Evolutionary conservation across 1,140 invertebrate genomes (phyloP).

Genomic region (Stegodyphus dumicola): DNA sequence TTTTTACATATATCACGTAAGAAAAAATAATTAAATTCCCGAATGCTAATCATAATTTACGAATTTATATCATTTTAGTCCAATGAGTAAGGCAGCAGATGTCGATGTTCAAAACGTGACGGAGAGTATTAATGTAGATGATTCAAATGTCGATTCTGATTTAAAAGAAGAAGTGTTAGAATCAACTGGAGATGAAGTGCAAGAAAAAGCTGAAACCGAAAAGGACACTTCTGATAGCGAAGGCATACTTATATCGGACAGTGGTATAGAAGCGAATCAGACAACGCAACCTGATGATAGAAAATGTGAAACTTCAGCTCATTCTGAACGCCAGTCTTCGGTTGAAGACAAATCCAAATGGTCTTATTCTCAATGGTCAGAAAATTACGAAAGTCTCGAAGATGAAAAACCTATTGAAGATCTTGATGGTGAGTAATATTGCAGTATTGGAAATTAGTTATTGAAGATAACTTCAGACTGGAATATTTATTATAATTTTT

Average conservation of each 20-base stretch:
- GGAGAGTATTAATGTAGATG: background rate
- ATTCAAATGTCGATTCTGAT: background rate
- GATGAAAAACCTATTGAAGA: constrained; percentile 34
- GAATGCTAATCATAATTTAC: background rate
- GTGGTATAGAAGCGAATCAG: background rate
- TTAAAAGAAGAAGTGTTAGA: background rate
- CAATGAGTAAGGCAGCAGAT: background rate
- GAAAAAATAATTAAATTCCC: too few relatives aligned
- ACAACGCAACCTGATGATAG: background rate
- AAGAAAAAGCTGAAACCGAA: background rate
- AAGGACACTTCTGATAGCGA: background rate
- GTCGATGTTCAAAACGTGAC: background rate
- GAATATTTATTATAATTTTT: too few relatives aligned
- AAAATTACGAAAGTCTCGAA: constrained; percentile 46
- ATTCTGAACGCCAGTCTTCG: background rate
- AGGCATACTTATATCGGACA: background rate
- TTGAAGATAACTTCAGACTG: too few relatives aligned
- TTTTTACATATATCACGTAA: too few relatives aligned
- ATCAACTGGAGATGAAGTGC: background rate
- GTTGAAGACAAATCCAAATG: constrained; percentile 23
- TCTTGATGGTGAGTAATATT: background rate
- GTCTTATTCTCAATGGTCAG: constrained; percentile 36
- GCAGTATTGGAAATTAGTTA: too few relatives aligned
- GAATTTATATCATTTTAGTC: background rate
- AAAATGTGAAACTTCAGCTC: background rate